Conservation (phyloP, 1,140 invertebrate genomes). For the Geopemphigus sp. region DNA sequence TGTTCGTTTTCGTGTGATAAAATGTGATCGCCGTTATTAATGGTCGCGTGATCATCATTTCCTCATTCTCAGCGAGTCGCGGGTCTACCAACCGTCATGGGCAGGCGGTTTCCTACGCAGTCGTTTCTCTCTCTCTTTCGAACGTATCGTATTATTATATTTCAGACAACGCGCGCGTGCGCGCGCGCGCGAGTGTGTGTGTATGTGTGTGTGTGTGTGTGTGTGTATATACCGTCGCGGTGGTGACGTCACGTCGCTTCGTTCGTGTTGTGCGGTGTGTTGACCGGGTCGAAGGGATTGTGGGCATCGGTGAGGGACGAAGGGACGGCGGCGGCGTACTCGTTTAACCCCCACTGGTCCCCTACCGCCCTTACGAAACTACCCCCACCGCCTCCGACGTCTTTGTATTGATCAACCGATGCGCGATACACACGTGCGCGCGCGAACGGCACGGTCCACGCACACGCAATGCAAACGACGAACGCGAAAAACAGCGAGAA, state of each 20-base stretch:
- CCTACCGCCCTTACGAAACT: not conserved
- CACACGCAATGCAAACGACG: not conserved
- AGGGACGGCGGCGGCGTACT: not conserved
- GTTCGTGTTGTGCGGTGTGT: not conserved
- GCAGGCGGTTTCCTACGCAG: not conserved
- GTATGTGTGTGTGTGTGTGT: no score
- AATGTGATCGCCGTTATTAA: constrained; percentile 12
- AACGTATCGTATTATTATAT: not conserved
- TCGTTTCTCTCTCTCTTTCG: not conserved
- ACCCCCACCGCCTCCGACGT: constrained; percentile 12
- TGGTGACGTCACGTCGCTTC: not conserved
- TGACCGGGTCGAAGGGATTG: not conserved
- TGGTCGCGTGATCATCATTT: not conserved
- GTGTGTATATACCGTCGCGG: not conserved
- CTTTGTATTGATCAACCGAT: constrained; percentile 48
- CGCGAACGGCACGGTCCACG: not conserved
- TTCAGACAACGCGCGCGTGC: no score
- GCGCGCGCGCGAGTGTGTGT: no score
- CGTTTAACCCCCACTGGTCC: not conserved
- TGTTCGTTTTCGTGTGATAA: not conserved
- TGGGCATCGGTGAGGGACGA: not conserved
- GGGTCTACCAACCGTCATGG: not conserved
- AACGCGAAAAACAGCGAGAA: constrained; percentile 1
- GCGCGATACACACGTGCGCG: constrained; percentile 2
- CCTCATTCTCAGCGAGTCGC: not conserved